Base-by-base conservation (phyloP, 1,140 invertebrate genomes). In the Drosophila repleta region DNA sequence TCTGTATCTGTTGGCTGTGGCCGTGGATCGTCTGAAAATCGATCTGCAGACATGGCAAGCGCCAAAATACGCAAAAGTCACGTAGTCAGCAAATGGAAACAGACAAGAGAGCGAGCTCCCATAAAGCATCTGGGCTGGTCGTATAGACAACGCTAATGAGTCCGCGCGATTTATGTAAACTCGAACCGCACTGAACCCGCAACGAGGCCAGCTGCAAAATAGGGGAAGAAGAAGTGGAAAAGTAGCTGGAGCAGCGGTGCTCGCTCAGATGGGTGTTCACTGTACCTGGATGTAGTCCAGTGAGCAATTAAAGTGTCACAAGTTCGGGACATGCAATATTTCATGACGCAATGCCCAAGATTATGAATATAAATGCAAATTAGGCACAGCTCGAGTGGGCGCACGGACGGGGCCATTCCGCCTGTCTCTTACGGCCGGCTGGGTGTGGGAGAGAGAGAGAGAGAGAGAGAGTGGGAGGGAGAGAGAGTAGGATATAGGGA, bases 351-450 rank as follows among this genome's bases (percentile, higher is more conserved):
- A 76, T 89, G 83, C 58, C 78, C 49, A 83, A 83, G 83, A 88
- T 88, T 88, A 88, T 88, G 80, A 89, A 89, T 89, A 89, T 89
- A 89, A 90, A 89, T 89, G 84, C 84, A 89, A 89, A 89, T 89
- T 83, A 89, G 84, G 73, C 70, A 61, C 57, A 66, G 65, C 69
- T 66, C 48, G 21, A 71, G 21, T 35, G 32, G 32, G 32, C 32
- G 32, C 8, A 11, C 11, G 32, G 10, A 11, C 32, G 10, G 32
- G 10, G 32, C 3, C 11, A 41, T 41, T 20, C 24, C 24, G 81
- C 75, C 82, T 87, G 82, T 87, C 82, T 87, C 56, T 83, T 74
- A 13, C 2, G 18, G 72, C n/a, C n/a, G n/a, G n/a, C n/a, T 67
- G 61, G 68, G 65, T 53, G 46, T 48, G 17, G 21, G 51, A n/a